These are phyloP conservation scores for Karalla daura DNA, from an alignment of 2,797 vertebrate genomes.

Conservation along the genomic window DNA sequence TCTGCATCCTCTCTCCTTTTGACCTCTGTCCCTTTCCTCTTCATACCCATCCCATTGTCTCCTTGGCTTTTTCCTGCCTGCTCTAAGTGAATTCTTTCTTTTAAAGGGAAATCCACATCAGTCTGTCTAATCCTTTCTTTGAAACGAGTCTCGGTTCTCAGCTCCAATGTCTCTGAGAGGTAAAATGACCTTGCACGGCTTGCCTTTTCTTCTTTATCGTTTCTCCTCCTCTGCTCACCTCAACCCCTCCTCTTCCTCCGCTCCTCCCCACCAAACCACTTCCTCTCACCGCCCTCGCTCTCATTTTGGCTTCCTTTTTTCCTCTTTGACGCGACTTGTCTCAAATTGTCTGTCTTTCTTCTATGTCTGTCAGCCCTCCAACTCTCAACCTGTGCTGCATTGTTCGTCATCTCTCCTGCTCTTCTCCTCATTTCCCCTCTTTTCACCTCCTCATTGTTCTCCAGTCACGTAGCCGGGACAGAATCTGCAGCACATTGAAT, in stretches of 20 bases:
- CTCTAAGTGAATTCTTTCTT: not conserved
- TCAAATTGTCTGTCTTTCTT: constrained; percentile 21
- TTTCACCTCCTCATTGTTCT: not conserved
- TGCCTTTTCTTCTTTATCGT: not conserved
- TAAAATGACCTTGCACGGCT: no score
- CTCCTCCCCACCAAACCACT: not conserved
- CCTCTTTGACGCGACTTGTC: not conserved
- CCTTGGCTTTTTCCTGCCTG: not conserved
- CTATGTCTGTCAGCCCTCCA: constrained; percentile 21
- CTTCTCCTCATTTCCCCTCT: not conserved
- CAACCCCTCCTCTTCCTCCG: not conserved
- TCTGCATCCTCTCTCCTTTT: constrained; percentile 9
- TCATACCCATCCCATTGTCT: constrained; percentile 6
- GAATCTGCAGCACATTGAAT: not conserved
- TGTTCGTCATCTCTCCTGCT: not conserved
- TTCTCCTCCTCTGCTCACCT: not conserved
- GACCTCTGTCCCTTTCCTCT: constrained; percentile 17
- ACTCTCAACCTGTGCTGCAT: not conserved
- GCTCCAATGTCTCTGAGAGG: no score
- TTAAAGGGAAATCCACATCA: no score
- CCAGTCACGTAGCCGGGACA: not conserved
- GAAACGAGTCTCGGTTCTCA: constrained; percentile 6
- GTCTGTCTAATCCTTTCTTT: constrained; percentile 1
- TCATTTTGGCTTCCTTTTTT: constrained; percentile 5
- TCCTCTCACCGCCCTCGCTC: constrained; percentile 5